phyloP scores from a whole-genome alignment of 2,797 vertebrate genomes.

The Salmo trutta region DNA sequence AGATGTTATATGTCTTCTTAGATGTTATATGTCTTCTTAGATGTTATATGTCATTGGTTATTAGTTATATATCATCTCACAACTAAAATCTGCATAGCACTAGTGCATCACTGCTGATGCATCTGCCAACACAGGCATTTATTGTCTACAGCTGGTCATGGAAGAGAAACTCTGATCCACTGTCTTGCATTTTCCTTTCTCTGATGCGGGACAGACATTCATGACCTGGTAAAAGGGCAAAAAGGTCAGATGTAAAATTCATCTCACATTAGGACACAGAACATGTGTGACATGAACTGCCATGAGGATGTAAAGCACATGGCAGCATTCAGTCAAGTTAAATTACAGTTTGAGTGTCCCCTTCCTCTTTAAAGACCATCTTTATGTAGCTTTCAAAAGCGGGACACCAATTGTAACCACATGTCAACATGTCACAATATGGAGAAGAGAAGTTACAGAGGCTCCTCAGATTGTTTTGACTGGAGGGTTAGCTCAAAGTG shows the following conservation, averaged over 20 bases:
- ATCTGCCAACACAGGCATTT: constrained; percentile 62
- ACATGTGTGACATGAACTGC: constrained; percentile 22
- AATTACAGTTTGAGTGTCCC: constrained; percentile 6
- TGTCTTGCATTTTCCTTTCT: constrained; percentile 48
- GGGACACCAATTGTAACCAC: constrained; percentile 30
- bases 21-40: no score
- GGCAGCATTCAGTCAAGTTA: constrained; percentile 11
- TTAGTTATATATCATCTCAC: no score
- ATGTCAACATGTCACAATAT: constrained; percentile 34
- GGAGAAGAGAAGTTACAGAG: constrained; percentile 26
- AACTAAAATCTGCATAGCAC: constrained; percentile 11
- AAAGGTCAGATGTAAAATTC: constrained; percentile 52
- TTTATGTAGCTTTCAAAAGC: not conserved
- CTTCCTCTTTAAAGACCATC: constrained; percentile 25
- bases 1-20: constrained; percentile 22
- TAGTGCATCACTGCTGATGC: constrained; percentile 36
- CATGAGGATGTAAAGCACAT: not conserved
- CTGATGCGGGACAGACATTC: constrained; percentile 57
- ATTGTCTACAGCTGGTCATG: constrained; percentile 63
- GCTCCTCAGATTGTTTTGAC: not conserved
- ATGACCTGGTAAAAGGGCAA: constrained; percentile 53
- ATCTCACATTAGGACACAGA: constrained; percentile 36
- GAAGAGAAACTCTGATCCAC: constrained; percentile 52
- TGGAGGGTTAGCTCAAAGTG: not conserved
- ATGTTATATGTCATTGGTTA: no score